Base-by-base conservation (phyloP, 2,797 vertebrate species). In the Halcyon smyrnensis region DNA sequence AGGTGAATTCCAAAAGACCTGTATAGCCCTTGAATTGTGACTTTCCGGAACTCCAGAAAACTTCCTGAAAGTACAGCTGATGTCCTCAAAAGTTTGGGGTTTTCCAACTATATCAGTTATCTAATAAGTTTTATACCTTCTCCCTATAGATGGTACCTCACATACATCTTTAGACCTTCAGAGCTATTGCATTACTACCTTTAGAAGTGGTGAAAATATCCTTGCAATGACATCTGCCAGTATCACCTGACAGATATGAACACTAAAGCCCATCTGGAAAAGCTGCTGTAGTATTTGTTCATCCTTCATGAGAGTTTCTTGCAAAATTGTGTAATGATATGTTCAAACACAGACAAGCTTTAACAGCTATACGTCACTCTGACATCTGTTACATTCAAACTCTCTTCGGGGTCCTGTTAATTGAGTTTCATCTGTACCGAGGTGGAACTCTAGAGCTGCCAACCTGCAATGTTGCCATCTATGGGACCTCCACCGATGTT, bases 171-270 rank as follows among this genome's bases (percentile, higher is more conserved):
- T 36, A 75, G 67, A 68, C 54, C 62, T 43, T 71, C 62, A 50
- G 56, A 92, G 54, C 46, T 95, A 82, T 79, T 84, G 51, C 56
- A 56, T 90, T 86, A 45, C 15, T 51, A 8, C n/a, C 51, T 60
- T 93, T 51, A 86, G 17, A 89, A 95, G 57, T 70, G 37, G 57
- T 39, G 34, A 71, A 88, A 93, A 94, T 73, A 63, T 79, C 65
- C 90, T 83, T 78, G 82, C 11, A 2, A 36, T 73, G 68, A 78
- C 84, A 84, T 71, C 90, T 83, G 60, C 32, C 62, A 63, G 46
- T 53, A 63, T 80, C 34, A 56, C 80, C 59, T 59, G 25, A 71
- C 79, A 59, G 50, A 82, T 25, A 57, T 24, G 62, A 82, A 27
- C 69, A 84, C 62, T 59, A 77, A 75, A 82, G 37, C 36, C 56